phyloP scores from a whole-genome alignment of 2,113 vertebrate species.

The Oceanodroma tethys region DNA sequence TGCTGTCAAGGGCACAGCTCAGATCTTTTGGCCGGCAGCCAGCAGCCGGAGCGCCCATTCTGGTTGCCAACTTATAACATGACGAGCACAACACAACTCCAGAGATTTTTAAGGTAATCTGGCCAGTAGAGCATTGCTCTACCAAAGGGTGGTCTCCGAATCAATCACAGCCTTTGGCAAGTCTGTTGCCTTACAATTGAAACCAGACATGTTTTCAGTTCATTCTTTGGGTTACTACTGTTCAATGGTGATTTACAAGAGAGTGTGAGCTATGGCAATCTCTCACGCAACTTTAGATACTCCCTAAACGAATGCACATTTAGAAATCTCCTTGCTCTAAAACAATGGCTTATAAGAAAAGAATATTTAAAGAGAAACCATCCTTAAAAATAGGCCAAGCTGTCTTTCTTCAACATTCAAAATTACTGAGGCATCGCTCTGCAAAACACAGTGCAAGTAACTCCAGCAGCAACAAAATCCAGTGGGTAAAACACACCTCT shows the following conservation, averaged over 20 bases:
- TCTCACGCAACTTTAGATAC: conserved; percentile 85
- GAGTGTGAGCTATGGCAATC: conserved; percentile 84
- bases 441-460: background rate
- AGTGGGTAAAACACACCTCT: background rate
- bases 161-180: conserved; percentile 83
- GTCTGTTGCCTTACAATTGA: conserved; percentile 79
- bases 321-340: conserved; percentile 67
- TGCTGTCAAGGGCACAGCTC: background rate
- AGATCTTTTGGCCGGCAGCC: conserved; percentile 23
- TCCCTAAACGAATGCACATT: conserved; percentile 80
- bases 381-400: conserved; percentile 6
- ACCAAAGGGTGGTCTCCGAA: conserved; percentile 85
- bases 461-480: background rate
- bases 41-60: background rate
- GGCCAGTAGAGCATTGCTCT: conserved; percentile 74
- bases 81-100: conserved; percentile 52
- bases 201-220: conserved; percentile 89
- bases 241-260: conserved; percentile 91
- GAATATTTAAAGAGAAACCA: conserved; percentile 53
- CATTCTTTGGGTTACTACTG: conserved; percentile 87
- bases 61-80: conserved; percentile 38
- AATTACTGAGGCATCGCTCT: background rate
- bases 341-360: conserved; percentile 4
- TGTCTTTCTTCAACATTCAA: background rate
- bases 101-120: conserved; percentile 75